Evolutionary conservation across 2,888 invertebrate genomes (phyloP).

Genomic region (Nebria brevicollis): DNA sequence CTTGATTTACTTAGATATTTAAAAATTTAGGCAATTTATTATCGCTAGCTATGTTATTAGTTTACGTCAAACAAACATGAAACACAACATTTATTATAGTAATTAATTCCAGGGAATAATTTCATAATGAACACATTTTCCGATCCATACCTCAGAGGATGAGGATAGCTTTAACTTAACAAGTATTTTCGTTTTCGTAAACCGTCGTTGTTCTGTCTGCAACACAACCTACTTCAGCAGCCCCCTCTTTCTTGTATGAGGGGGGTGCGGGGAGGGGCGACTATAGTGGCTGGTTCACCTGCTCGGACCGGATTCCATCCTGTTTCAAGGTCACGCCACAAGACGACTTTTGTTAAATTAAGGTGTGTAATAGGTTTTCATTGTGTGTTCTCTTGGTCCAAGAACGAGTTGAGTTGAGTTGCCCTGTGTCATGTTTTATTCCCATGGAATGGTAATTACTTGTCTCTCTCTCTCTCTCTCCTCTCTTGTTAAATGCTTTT

Average conservation of each 20-base stretch:
- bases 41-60: neutral
- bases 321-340: conserved; percentile 57
- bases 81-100: neutral
- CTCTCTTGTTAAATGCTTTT: conserved; percentile 16
- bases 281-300: conserved; percentile 53
- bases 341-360: conserved; percentile 53
- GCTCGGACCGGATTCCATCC: conserved; percentile 61
- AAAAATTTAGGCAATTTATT: neutral
- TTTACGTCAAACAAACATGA: neutral
- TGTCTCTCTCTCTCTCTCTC: neutral
- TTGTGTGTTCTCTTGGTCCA: conserved; percentile 45
- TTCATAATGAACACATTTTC: neutral
- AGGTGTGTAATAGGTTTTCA: conserved; percentile 55
- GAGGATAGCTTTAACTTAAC: neutral
- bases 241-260: neutral
- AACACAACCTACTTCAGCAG: neutral
- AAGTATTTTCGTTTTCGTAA: neutral
- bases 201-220: neutral
- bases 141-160: too few relatives aligned
- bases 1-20: neutral
- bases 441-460: conserved; percentile 44
- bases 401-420: neutral
- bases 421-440: conserved; percentile 19
- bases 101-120: neutral
- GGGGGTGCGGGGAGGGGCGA: neutral